Percentiles rank a stretch among this genome's conserved stretches.
phyloP scores from a whole-genome alignment of 2,888 invertebrate genomes.

The Lydus trimaculatus region DNA sequence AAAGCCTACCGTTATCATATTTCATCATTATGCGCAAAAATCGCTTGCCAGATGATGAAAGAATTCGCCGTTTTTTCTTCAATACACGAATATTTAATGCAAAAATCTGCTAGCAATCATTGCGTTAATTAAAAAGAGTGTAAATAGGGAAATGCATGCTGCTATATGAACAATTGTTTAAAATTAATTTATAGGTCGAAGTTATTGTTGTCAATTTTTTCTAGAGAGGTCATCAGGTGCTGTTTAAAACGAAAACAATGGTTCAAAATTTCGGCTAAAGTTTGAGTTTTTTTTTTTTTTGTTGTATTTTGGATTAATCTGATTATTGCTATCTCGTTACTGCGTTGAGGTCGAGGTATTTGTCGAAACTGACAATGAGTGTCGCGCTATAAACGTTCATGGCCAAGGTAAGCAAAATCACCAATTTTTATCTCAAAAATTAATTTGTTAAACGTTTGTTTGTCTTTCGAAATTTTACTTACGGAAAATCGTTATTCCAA shows the following conservation, averaged over 20 bases:
- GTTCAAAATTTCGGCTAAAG: background rate
- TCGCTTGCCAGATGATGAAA: background rate
- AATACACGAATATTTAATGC: background rate
- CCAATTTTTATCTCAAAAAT: conserved; percentile 10
- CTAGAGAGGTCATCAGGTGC: background rate
- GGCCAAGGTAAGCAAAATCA: conserved; percentile 17
- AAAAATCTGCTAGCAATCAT: background rate
- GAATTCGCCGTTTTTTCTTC: background rate
- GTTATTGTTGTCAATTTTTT: conserved; percentile 2
- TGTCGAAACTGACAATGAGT: conserved; percentile 2
- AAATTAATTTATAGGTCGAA: conserved; percentile 13
- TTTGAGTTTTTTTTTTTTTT: background rate
- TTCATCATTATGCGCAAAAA: background rate
- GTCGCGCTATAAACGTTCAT: conserved; percentile 13
- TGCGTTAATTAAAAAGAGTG: background rate
- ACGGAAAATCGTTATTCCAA: conserved; percentile 32
- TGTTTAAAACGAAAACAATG: conserved; percentile 2
- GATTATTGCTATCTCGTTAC: background rate
- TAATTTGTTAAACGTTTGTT: background rate
- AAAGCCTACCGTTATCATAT: background rate
- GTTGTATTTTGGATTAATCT: background rate
- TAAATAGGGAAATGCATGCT: conserved; percentile 1
- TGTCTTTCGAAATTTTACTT: conserved; percentile 33
- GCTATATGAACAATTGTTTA: background rate
- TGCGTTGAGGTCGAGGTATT: background rate